Percentiles rank a stretch among this genome's conserved stretches.
These are phyloP conservation scores for Plemyria rubiginata DNA, from an alignment of 2,888 invertebrate species.

Conservation along the genomic window DNA sequence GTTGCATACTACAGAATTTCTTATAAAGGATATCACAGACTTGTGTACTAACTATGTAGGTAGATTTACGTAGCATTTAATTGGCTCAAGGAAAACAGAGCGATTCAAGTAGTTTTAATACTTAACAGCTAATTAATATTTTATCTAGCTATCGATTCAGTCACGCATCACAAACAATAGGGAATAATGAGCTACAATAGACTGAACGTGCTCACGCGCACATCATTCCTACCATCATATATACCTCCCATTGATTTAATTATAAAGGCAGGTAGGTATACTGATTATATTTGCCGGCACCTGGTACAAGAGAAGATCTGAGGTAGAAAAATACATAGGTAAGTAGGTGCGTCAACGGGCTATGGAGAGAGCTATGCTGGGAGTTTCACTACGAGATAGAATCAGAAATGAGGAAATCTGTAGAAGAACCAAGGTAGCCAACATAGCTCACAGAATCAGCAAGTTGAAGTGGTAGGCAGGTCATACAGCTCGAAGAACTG, in stretches of 20 bases:
- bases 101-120: slow-evolving; percentile 30
- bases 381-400: too few relatives aligned
- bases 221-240: slow-evolving; percentile 38
- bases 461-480: too few relatives aligned
- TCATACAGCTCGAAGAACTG: too few relatives aligned
- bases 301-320: neutral
- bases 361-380: too few relatives aligned
- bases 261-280: neutral
- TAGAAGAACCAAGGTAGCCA: too few relatives aligned
- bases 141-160: slow-evolving; percentile 61
- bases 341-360: too few relatives aligned
- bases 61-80: slow-evolving; percentile 1
- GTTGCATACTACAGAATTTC: too few relatives aligned
- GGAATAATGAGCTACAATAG: slow-evolving; percentile 66
- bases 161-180: slow-evolving; percentile 75
- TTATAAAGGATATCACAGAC: too few relatives aligned
- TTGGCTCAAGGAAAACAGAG: slow-evolving; percentile 36
- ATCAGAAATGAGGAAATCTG: too few relatives aligned
- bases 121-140: slow-evolving; percentile 66
- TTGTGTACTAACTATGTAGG: too few relatives aligned
- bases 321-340: too few relatives aligned
- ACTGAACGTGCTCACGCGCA: slow-evolving; percentile 72
- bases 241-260: slow-evolving; percentile 17
- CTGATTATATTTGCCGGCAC: neutral
- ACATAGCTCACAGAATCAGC: too few relatives aligned